These are phyloP conservation scores for Thunnus thynnus DNA, from an alignment of 2,113 vertebrate species.

Conservation along the genomic window DNA sequence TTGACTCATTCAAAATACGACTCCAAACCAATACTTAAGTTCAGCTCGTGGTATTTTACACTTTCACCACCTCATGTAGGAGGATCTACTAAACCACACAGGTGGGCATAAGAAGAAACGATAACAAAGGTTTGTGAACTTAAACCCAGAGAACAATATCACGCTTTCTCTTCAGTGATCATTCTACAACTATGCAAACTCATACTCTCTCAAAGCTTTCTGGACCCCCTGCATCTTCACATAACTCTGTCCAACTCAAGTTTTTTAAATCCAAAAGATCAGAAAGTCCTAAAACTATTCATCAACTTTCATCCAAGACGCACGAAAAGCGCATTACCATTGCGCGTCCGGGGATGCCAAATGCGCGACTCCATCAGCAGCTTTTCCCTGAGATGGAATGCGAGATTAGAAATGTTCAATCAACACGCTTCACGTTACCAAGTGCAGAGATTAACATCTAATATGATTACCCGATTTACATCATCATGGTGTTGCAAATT, in stretches of 20 bases:
- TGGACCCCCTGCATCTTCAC: background rate
- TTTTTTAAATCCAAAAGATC: background rate
- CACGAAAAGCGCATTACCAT: conserved; percentile 20
- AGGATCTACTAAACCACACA: background rate
- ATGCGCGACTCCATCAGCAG: conserved; percentile 32
- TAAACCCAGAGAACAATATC: background rate
- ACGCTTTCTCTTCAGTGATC: too few species aligned
- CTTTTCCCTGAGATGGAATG: background rate
- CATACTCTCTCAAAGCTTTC: too few species aligned
- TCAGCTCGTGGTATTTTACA: background rate
- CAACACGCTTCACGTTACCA: conserved; percentile 41
- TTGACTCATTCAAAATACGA: background rate
- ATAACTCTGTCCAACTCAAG: background rate
- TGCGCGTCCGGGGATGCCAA: conserved; percentile 18
- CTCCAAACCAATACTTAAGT: background rate
- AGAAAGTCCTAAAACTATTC: background rate
- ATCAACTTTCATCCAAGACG: background rate
- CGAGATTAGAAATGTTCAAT: conserved; percentile 41
- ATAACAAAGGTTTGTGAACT: background rate
- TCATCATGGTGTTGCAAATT: conserved; percentile 4
- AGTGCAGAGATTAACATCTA: conserved; percentile 49
- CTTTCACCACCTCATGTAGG: conserved; percentile 2
- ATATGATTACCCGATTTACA: conserved; percentile 46
- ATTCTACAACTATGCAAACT: too few species aligned
- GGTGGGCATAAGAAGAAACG: background rate